These are phyloP conservation scores for Rhopalosiphum padi DNA, from an alignment of 1,140 invertebrate genomes.

Conservation along the genomic window DNA sequence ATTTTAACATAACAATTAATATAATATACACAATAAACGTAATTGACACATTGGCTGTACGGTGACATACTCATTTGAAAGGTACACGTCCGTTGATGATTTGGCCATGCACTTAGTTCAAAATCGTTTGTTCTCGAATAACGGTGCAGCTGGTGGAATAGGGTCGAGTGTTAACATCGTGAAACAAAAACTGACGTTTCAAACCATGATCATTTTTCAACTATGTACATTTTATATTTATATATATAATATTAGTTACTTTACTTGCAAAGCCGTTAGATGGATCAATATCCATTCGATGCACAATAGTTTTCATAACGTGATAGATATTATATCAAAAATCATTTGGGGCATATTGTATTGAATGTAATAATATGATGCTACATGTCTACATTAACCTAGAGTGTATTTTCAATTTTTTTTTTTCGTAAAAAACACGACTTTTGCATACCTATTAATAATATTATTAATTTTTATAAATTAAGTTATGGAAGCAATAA, in stretches of 20 bases:
- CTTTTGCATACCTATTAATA: background rate
- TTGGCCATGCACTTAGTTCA: background rate
- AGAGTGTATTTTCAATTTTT: background rate
- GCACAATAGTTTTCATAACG: background rate
- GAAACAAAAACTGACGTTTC: background rate
- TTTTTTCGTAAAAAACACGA: background rate
- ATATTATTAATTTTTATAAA: background rate
- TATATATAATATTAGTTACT: background rate
- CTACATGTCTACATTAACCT: too few relatives aligned
- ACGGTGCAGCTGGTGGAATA: background rate
- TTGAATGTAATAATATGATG: background rate
- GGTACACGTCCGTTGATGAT: too few relatives aligned
- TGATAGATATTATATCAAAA: background rate
- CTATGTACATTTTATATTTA: background rate
- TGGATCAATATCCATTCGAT: background rate
- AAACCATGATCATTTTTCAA: background rate
- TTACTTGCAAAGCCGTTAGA: background rate
- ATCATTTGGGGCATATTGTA: background rate
- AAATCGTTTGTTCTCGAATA: background rate
- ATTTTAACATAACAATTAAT: too few relatives aligned
- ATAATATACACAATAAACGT: too few relatives aligned
- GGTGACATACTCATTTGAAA: too few relatives aligned
- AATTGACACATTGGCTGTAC: too few relatives aligned
- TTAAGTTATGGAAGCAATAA: too few relatives aligned
- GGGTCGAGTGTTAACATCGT: background rate